A percentile compares a stretch with the other conserved stretches of the same genome.
Conservation (phyloP, 2,797 vertebrate species). For the Mormyrus hasselquistii region DNA sequence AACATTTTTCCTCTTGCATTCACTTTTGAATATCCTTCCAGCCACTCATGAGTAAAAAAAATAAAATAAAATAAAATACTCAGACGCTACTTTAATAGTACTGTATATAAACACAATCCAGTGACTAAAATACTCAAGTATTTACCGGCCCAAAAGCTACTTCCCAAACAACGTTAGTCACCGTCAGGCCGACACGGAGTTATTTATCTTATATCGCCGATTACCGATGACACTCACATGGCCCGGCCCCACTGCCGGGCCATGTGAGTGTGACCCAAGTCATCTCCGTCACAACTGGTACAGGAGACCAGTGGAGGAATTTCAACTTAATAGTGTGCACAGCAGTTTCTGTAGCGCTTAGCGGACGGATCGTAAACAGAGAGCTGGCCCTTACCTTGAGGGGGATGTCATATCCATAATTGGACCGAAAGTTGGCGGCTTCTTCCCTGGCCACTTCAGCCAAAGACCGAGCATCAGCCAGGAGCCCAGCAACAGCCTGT, state of each 20-base stretch:
- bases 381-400: slow-evolving; percentile 70
- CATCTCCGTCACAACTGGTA: not conserved
- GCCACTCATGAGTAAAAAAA: not conserved
- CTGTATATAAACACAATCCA: not conserved
- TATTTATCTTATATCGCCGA: not conserved
- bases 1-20: not conserved
- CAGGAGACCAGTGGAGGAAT: not conserved
- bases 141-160: not conserved
- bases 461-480: slow-evolving; percentile 90
- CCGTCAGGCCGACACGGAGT: not conserved
- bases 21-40: not conserved
- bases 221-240: not conserved
- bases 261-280: not conserved
- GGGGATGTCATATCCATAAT: slow-evolving; percentile 94
- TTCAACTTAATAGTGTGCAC: not conserved
- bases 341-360: not conserved
- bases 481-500: slow-evolving; percentile 87
- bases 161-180: not conserved
- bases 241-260: not conserved
- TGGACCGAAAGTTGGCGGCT: slow-evolving; percentile 91
- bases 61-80: not conserved
- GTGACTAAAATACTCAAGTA: not conserved
- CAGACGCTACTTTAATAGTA: not conserved
- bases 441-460: slow-evolving; percentile 93
- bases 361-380: not conserved